These are phyloP conservation scores for Haemorhous mexicanus DNA, from an alignment of 2,113 vertebrate genomes.

Conservation along the genomic window DNA sequence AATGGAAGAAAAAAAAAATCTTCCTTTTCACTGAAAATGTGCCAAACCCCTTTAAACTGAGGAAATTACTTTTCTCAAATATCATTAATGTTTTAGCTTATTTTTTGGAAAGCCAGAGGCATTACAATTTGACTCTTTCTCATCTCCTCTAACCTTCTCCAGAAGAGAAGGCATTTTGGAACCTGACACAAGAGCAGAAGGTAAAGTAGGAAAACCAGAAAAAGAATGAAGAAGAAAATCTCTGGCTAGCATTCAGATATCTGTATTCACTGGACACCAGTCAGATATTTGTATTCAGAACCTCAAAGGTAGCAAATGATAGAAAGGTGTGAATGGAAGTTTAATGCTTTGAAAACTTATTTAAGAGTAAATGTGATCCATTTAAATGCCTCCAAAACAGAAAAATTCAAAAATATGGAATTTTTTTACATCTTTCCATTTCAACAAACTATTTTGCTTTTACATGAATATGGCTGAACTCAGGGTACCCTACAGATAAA, in stretches of 20 bases:
- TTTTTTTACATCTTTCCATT: not conserved
- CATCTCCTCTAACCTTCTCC: not conserved
- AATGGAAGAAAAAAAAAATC: not conserved
- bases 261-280: slow-evolving; percentile 1
- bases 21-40: not conserved
- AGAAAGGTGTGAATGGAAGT: slow-evolving; percentile 21
- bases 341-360: slow-evolving; percentile 24
- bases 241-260: not conserved
- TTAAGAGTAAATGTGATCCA: not conserved
- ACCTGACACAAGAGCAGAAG: not conserved
- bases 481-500: not conserved
- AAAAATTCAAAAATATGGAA: not conserved
- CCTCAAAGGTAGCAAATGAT: not conserved
- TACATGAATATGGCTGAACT: not conserved
- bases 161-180: not conserved
- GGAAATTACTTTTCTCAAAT: slow-evolving; percentile 32
- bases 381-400: slow-evolving; percentile 12
- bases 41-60: not conserved
- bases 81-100: not conserved
- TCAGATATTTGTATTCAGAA: not conserved
- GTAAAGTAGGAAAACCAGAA: not conserved
- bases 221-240: not conserved
- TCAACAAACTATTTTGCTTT: not conserved
- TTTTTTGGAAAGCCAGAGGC: not conserved
- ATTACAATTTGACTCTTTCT: not conserved